Conservation (phyloP, 1,140 invertebrate species). For the Papilio machaon region DNA sequence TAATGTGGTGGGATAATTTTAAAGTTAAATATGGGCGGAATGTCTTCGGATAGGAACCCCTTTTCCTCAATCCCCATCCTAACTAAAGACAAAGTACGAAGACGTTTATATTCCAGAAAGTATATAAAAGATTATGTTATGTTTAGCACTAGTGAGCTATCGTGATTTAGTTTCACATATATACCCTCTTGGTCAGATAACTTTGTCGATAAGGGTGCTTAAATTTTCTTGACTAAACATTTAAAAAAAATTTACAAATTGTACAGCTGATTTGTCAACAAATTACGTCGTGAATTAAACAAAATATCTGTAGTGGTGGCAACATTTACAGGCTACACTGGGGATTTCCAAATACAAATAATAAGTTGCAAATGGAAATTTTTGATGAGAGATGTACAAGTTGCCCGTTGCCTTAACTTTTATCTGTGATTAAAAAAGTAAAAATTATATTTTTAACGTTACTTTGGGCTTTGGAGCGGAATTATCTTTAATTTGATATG, state of each 20-base stretch:
- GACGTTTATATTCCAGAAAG: no score
- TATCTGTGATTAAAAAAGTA: constrained; percentile 1
- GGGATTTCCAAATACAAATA: neutral
- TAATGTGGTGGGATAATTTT: no score
- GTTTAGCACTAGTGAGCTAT: no score
- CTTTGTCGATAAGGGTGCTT: neutral
- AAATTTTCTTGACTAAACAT: neutral
- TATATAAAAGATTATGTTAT: no score
- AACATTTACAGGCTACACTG: neutral
- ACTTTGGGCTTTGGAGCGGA: neutral
- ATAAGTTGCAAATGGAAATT: neutral
- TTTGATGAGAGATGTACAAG: neutral
- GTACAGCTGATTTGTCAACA: neutral
- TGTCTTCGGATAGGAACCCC: neutral
- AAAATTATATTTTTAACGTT: neutral
- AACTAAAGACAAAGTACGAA: no score
- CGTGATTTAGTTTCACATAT: no score
- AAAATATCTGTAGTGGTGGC: neutral
- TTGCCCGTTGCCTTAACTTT: neutral
- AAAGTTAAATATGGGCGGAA: neutral
- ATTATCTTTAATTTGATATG: neutral
- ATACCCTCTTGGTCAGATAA: no score
- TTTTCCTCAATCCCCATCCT: neutral
- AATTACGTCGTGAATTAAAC: neutral
- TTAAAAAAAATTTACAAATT: neutral